These are phyloP conservation scores for Girardia tigrina DNA, from an alignment of 2,888 invertebrate genomes.

Conservation along the genomic window DNA sequence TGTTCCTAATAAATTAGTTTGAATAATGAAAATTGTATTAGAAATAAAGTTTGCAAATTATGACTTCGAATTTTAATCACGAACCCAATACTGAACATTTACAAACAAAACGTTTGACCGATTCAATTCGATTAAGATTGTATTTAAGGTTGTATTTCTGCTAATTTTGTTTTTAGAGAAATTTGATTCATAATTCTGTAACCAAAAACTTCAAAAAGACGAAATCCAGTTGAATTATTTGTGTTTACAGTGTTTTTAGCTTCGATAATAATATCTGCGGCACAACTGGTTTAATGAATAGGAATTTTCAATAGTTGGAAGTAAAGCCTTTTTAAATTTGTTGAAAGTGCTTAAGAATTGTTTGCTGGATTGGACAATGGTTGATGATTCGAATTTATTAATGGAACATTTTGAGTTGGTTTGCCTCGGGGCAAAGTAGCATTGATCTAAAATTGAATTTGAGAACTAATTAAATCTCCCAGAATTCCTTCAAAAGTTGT, in stretches of 20 bases:
- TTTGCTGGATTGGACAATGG: not conserved
- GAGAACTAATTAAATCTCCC: not conserved
- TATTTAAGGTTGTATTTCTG: not conserved
- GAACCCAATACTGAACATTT: too few species aligned
- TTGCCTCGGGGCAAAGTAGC: not conserved
- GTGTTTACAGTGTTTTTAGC: not conserved
- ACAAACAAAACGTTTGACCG: too few species aligned
- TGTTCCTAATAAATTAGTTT: too few species aligned
- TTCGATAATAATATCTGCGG: not conserved
- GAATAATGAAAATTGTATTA: too few species aligned
- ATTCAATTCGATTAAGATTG: too few species aligned
- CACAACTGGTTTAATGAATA: constrained; percentile 3
- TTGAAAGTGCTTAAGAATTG: not conserved
- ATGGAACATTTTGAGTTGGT: not conserved
- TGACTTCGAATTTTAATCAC: too few species aligned
- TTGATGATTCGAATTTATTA: constrained; percentile 15
- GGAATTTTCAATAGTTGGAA: constrained; percentile 8
- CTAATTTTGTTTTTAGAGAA: not conserved
- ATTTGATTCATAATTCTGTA: not conserved
- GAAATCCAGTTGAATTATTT: not conserved
- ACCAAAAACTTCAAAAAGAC: not conserved
- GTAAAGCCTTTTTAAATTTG: not conserved
- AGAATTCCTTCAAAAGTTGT: constrained; percentile 5
- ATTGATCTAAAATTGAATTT: not conserved
- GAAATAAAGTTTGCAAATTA: too few species aligned